Conservation (phyloP, 2,888 invertebrate genomes). For the Diarsia dahlii region DNA sequence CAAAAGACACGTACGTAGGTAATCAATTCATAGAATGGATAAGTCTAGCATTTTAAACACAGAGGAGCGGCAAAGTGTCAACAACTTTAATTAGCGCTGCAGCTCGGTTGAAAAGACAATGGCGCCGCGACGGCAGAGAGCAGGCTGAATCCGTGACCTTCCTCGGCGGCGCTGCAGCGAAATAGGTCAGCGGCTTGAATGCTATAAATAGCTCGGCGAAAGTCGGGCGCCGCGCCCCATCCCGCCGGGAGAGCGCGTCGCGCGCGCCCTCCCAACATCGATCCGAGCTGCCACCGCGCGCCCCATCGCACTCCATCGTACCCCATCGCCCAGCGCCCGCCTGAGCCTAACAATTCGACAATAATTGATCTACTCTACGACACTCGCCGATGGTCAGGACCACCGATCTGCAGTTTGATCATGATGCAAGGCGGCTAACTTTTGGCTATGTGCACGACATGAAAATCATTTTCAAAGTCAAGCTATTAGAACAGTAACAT, state of each 20-base stretch:
- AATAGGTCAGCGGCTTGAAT: conserved; percentile 91
- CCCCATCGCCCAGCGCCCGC: conserved; percentile 65
- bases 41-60: conserved; percentile 75
- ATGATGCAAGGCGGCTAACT: background rate
- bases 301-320: conserved; percentile 56
- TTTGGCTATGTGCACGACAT: background rate
- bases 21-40: conserved; percentile 71
- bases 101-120: conserved; percentile 88
- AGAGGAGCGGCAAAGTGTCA: conserved; percentile 83
- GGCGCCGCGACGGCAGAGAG: conserved; percentile 87
- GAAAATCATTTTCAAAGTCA: background rate
- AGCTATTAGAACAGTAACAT: background rate
- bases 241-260: conserved; percentile 78
- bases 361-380: conserved; percentile 73
- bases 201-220: conserved; percentile 90
- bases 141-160: conserved; percentile 90
- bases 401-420: conserved; percentile 27
- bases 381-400: conserved; percentile 47
- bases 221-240: conserved; percentile 89
- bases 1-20: conserved; percentile 39
- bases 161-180: conserved; percentile 88
- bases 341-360: conserved; percentile 69
- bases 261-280: conserved; percentile 62
- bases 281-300: conserved; percentile 64
- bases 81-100: conserved; percentile 90